Percentiles rank a stretch among this genome's conserved stretches.
Evolutionary conservation across 2,888 invertebrate species (phyloP).

Genomic region (Byasa hedistus): DNA sequence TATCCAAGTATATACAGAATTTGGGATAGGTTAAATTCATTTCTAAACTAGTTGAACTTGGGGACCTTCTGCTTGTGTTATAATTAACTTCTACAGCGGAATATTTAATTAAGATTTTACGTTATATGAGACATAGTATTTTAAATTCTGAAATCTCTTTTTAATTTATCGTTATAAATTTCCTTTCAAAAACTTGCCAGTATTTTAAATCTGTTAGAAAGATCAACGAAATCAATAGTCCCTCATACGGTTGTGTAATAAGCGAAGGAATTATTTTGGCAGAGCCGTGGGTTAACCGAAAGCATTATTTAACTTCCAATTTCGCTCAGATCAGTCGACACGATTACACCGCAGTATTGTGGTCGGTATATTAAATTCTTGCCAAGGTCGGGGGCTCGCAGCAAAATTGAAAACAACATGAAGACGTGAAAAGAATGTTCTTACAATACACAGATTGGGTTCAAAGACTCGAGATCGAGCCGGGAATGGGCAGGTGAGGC

Average conservation of each 20-base stretch:
- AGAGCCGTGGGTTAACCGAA: slow-evolving; percentile 36
- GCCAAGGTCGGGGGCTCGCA: slow-evolving; percentile 55
- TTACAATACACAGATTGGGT: slow-evolving; percentile 70
- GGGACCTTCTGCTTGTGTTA: too few relatives aligned
- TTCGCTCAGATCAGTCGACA: slow-evolving; percentile 47
- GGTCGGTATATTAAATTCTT: slow-evolving; percentile 63
- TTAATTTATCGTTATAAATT: too few relatives aligned
- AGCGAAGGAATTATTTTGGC: neutral
- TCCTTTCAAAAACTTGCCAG: too few relatives aligned
- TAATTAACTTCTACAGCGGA: too few relatives aligned
- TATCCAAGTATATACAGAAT: too few relatives aligned
- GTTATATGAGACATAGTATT: too few relatives aligned
- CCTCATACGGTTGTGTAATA: neutral
- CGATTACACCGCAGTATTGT: slow-evolving; percentile 48
- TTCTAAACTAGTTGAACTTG: too few relatives aligned
- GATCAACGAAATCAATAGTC: neutral
- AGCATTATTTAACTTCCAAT: slow-evolving; percentile 64
- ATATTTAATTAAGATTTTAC: too few relatives aligned
- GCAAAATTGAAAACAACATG: slow-evolving; percentile 68
- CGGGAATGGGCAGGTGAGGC: slow-evolving; percentile 47
- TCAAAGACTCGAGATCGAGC: slow-evolving; percentile 58
- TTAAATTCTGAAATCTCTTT: too few relatives aligned
- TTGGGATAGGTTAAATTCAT: too few relatives aligned
- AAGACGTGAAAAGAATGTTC: slow-evolving; percentile 50
- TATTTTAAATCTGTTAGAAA: neutral